Evolutionary conservation across 2,113 vertebrate species (phyloP), one percentile per base, ranked within the genome.

Genomic region (Boleophthalmus pectinirostris): DNA sequence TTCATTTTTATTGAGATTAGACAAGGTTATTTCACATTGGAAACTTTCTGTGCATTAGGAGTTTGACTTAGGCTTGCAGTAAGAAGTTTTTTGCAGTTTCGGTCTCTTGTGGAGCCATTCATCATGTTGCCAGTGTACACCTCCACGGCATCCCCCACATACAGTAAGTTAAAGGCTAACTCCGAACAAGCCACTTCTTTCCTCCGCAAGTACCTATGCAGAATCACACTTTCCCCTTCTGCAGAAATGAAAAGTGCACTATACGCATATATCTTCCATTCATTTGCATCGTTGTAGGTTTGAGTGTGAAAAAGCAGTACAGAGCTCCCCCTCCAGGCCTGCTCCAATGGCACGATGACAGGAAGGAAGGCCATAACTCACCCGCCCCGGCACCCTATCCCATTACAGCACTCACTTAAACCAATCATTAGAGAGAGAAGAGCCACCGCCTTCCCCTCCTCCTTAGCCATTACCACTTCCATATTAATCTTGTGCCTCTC

Each of bases 331-430:
- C 65, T 75, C 33, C 29, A 73, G 66, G 76, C 14, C 66, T 60
- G 61, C 54, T 47, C 78, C 72, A 18, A 15, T 45, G 68, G 69
- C 69, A 69, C 12, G 58, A 77, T 20, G 61, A 78, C 72, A 75
- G 78, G 68, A 79, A 73, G 66, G 79, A 68, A 70, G 58, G 49
- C 74, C 23, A 73, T 88, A 89, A 90, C 88, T 91, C 88, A 87
- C 51, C 43, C 23, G 54, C 68, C 54, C 60, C 69, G 72, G 73
- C 77, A 81, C 74, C 76, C 78, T 33, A 86, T 81, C 86, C 90
- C 88, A 91, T 92, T 92, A 89, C 75, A 82, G 83, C 85, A 82
- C 84, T 93, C 91, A 87, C 81, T 90, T 90, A 91, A 86, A 93
- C 77, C 90, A 90, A 90, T 93, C 88, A 89, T 91, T 90, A 90